Evolutionary conservation across 1,140 invertebrate genomes (phyloP), one percentile per base, ranked within the genome.

Genomic region (Meloidogyne chitwoodi): DNA sequence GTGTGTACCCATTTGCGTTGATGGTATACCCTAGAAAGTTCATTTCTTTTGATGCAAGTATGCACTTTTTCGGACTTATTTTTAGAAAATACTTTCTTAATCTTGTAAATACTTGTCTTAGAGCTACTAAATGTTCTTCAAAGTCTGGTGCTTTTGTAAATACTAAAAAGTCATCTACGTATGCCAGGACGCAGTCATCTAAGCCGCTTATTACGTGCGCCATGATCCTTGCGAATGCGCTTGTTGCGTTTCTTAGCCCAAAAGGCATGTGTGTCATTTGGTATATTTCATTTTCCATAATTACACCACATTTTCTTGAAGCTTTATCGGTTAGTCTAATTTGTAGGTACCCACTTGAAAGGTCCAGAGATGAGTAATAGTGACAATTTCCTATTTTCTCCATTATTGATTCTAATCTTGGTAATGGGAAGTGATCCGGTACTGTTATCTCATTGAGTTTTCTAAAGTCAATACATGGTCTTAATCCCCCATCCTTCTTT

Each of bases 301-400:
- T 68, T 12, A 68, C 3, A 27, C 66, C 66, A 4, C 71, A 76
- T 68, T 77, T 77, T 22, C 65, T n/a, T 22, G 63, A 68, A 10
- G 76, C 63, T 22, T 78, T 24, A 2, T 68, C 66, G 6, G 24
- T 68, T 11, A 68, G 24, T 4, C 22, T 16, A 8, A 68, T 68
- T 27, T 68, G 66, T 1, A 68, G 24, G 24, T 68, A 68, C 4
- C 66, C 66, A 6, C 16, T n/a, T n/a, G 66, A 27, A n/a, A 68
- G 10, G n/a, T 68, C 66, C 10, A 68, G 22, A 8, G 31, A 38
- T 0, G 22, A 26, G 22, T 68, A 68, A 10, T 68, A 68, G 1
- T 22, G 22, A n/a, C 66, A 68, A 12, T 68, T 68, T 10, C 66
- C 66, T 68, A 68, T 27, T 68, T 41, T 22, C 12, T 68, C 66